These are phyloP conservation scores for Stegostoma tigrinum DNA, from an alignment of 2,113 vertebrate species.

Conservation along the genomic window DNA sequence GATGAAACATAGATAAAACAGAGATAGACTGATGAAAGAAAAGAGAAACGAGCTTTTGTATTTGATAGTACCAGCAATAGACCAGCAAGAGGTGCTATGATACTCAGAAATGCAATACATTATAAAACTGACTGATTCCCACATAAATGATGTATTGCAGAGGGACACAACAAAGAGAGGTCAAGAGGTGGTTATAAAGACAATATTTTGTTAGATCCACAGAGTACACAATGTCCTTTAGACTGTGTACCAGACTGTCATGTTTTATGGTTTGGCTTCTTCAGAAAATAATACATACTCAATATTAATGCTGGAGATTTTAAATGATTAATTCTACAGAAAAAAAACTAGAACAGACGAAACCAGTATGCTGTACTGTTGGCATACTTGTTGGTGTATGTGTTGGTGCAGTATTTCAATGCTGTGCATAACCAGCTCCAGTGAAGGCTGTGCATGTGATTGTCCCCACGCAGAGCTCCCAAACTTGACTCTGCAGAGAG, in stretches of 20 bases:
- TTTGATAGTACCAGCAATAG: not conserved
- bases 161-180: not conserved
- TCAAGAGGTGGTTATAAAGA: not conserved
- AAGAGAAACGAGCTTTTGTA: not conserved
- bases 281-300: not conserved
- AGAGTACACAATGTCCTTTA: not conserved
- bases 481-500: not conserved
- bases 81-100: not conserved
- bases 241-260: not conserved
- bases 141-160: not conserved
- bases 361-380: not conserved
- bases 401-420: not conserved
- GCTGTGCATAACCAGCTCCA: too few relatives aligned
- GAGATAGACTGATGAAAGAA: not conserved
- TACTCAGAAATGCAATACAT: not conserved
- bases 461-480: not conserved
- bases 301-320: slow-evolving; percentile 6
- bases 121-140: not conserved
- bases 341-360: not conserved
- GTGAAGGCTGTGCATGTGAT: not conserved
- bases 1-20: not conserved
- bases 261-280: slow-evolving; percentile 11
- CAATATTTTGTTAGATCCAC: not conserved
- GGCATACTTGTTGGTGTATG: not conserved
- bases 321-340: not conserved